Base-by-base conservation (phyloP, 2,113 vertebrate species). In the Thymallus thymallus region DNA sequence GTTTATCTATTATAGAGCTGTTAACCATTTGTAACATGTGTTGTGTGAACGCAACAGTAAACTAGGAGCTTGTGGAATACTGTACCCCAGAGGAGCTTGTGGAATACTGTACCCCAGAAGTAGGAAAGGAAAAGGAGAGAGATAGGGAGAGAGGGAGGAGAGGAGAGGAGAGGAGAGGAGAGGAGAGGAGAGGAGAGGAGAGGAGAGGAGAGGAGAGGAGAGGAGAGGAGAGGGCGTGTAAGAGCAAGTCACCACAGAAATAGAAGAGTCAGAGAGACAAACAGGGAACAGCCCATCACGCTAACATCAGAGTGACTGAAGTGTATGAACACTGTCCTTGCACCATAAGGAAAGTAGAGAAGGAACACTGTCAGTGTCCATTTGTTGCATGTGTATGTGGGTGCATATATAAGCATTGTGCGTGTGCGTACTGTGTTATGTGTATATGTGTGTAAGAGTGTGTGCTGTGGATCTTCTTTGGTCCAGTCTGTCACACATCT, bases 191-290 rank as follows among this genome's bases (percentile, higher is more conserved):
- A 24, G 22, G 5, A 3, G 61, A 23, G 18, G 24, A 14, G 2
- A 4, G 3, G 1, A 0, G 0, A 9, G n/a, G 60, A 62, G 61
- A 23, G 24, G 61, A 12, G 61, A 9, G 3, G 18, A 24, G 23
- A 4, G 60, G 12, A 14, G 60, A 10, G n/a, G 56, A 22, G n/a
- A 1, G 18, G 23, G 56, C 6, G 0, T 6, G 56, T 6, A 60
- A 6, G 56, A 60, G 16, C 6, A 1, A 22, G 32, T 45, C 58
- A 51, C 10, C 48, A 51, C 48, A 13, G 48, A 70, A 12, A 66
- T 2, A 73, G 69, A 23, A 61, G 68, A 81, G 69, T 73, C 81
- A 86, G 76, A 85, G n/a, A 62, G 12, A 62, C 3, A 24, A 23
- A 23, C n/a, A 24, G 60, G 2, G 60, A 62, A 62, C 84, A 83